Conservation (phyloP, 2,888 invertebrate genomes). For the Caenorhabditis sulstoni region DNA sequence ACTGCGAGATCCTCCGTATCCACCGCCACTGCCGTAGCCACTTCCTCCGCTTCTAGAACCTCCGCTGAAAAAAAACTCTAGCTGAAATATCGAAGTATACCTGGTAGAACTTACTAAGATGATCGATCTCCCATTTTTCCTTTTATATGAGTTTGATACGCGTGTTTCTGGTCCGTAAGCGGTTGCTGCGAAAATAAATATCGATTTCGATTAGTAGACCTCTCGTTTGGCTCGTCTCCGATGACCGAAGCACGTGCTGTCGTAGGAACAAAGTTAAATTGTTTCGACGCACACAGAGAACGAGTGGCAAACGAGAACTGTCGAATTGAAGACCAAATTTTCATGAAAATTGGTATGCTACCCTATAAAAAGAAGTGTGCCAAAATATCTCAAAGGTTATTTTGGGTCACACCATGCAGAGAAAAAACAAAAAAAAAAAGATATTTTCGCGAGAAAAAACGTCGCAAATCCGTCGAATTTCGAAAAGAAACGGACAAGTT, state of each 20-base stretch:
- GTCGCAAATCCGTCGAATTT: background rate
- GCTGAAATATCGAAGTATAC: background rate
- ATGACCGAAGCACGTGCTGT: conserved; percentile 36
- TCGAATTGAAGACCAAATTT: conserved; percentile 52
- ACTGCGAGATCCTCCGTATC: conserved; percentile 44
- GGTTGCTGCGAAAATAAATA: conserved; percentile 54
- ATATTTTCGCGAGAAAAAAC: conserved; percentile 9
- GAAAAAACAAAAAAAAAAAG: conserved; percentile 1
- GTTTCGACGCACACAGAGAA: conserved; percentile 45
- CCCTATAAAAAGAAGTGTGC: conserved; percentile 58
- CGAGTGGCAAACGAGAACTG: conserved; percentile 54
- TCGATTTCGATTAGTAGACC: conserved; percentile 53
- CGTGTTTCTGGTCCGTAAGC: conserved; percentile 60
- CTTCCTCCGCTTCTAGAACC: conserved; percentile 50
- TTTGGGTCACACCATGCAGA: conserved; percentile 46
- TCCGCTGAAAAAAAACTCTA: conserved; percentile 31
- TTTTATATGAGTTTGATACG: conserved; percentile 62
- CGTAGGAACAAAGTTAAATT: conserved; percentile 41
- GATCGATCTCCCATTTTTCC: conserved; percentile 61
- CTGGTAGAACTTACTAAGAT: conserved; percentile 61
- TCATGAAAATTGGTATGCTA: conserved; percentile 30
- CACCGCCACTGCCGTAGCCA: conserved; percentile 57
- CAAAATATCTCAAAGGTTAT: conserved; percentile 22
- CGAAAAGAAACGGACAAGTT: conserved; percentile 16
- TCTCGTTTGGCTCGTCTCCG: conserved; percentile 53